Evolutionary conservation across 2,888 invertebrate genomes (phyloP), one percentile per base, ranked within the genome.

Genomic region (Rugalucina vietnamica): DNA sequence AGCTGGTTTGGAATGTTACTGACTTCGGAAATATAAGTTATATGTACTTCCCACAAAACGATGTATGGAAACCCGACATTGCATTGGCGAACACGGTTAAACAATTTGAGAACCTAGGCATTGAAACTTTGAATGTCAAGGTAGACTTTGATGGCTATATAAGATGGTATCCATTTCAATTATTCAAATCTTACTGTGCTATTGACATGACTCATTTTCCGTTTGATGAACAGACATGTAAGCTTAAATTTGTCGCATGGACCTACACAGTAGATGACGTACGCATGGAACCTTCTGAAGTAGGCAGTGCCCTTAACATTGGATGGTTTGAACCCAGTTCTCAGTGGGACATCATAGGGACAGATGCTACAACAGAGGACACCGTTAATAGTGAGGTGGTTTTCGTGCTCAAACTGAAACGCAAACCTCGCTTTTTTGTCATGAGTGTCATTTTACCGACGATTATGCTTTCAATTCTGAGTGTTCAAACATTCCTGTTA

Each of bases 401-500:
- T n/a, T 90, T 90, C 50, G 75, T 81, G 21, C 79, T 90, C 18
- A 83, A 87, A 76, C 81, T 90, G 24, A 75, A 84, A 18, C 82
- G 89, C 0, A 90, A 90, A 79, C 77, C 87, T 37, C 87, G 84
- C 50, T 90, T 85, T 81, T 84, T 86, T 72, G 85, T 90, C 39
- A 77, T 90, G 27, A 88, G 86, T 73, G 86, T 88, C 43, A 84
- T 90, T 69, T 85, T 90, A 36, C 89, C 89, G 4, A 86, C 85
- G 37, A 84, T 90, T 39, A 85, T 90, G 88, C 54, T 90, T 75
- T 86, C 89, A 14, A 71, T 85, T 39, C 84, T 90, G 37, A 90
- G 88, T 83, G 88, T 90, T 8, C 83, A 87, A 27, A 88, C 87
- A 60, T 90, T 90, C 79, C 85, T 88, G 39, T 76, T 90, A 75